Conservation (phyloP, 2,797 vertebrate species). For the Phoxinus dragarum region DNA sequence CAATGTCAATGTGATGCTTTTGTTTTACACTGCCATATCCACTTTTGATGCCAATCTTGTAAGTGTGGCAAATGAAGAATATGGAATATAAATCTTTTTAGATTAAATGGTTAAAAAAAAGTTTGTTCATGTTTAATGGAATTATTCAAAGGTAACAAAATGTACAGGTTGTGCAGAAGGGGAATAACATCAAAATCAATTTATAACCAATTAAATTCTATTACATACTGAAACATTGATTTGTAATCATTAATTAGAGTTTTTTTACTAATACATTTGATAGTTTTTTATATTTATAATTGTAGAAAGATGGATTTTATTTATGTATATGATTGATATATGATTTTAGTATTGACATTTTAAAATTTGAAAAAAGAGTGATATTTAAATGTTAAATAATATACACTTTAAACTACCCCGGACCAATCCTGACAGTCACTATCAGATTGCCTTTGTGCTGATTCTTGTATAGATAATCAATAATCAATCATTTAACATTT, state of each 20-base stretch:
- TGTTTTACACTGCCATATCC: neutral
- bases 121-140: neutral
- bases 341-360: no score
- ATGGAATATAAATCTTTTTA: conserved; percentile 19
- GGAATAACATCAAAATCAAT: neutral
- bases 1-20: neutral
- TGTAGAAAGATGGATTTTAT: neutral
- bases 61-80: conserved; percentile 20
- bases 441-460: neutral
- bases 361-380: no score
- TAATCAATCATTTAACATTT: neutral
- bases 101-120: conserved; percentile 33
- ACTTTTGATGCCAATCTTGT: conserved; percentile 42
- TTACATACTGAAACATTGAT: no score
- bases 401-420: neutral
- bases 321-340: no score
- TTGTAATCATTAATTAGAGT: neutral
- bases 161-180: neutral
- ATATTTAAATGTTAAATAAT: neutral
- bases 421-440: neutral
- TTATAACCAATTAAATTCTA: neutral
- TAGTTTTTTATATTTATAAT: neutral
- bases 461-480: neutral
- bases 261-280: neutral
- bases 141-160: neutral